Conservation (phyloP, 2,888 invertebrate species). For the Calameuta pallipes region DNA sequence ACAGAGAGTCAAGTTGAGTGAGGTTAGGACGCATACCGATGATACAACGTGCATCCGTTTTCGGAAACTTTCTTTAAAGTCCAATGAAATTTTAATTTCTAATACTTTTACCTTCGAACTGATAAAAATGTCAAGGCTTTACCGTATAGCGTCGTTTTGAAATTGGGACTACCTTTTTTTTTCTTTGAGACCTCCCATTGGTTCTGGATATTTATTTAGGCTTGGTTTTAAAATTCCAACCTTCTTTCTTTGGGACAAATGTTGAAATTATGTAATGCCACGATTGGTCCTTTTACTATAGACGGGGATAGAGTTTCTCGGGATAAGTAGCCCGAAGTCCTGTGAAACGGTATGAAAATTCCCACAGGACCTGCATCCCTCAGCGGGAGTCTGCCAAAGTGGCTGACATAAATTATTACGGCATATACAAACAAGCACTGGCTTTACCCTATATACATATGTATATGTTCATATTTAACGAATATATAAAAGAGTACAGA, state of each 20-base stretch:
- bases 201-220: not conserved
- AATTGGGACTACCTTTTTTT: not conserved
- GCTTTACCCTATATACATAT: not conserved
- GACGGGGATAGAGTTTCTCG: not conserved
- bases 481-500: not conserved
- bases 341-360: conserved; percentile 8
- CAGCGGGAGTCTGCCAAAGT: conserved; percentile 25
- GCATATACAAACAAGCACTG: not conserved
- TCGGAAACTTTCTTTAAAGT: not conserved
- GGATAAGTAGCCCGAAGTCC: not conserved
- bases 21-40: not conserved
- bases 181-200: not conserved
- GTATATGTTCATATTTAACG: not conserved
- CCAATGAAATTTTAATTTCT: not conserved
- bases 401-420: conserved; percentile 24
- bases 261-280: not conserved
- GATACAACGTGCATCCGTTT: not conserved
- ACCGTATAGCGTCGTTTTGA: not conserved
- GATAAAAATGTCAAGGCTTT: not conserved
- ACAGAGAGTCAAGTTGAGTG: not conserved
- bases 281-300: not conserved
- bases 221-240: not conserved
- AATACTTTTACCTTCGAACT: not conserved
- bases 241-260: not conserved
- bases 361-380: conserved; percentile 20